Base-by-base conservation (phyloP, 2,888 invertebrate genomes). In the Polyploca ridens region DNA sequence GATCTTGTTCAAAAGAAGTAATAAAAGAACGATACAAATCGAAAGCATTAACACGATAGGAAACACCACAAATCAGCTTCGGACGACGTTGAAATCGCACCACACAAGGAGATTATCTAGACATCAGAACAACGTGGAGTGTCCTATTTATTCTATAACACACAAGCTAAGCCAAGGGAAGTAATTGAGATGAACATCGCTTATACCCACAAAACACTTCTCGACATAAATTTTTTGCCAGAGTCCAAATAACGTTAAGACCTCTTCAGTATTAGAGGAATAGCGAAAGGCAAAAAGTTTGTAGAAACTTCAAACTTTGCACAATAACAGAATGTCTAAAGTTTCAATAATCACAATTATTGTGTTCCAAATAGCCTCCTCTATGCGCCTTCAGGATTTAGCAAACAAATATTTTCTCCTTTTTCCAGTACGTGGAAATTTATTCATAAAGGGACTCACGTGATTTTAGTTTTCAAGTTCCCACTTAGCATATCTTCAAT, bases 81-180 rank as follows among this genome's bases (percentile, higher is more conserved):
- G 66, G 71, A 78, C 81, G 75, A 86, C 84, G 85, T 79, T 77
- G 81, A 83, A 82, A 44, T 54, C 80, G 64, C 72, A 78, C 76
- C 81, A 78, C 73, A 72, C 66, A 76, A 73, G 71, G 70, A 82
- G 74, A 73, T 72, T 78, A 69, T 78, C 78, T 84, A 84, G 76
- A 83, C 79, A 85, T 76, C 78, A 74, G 6, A 73, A 81, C 78
- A 82, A 79, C 76, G 78, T 77, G 72, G 72, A 73, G 74, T 72
- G 75, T 78, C 74, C 75, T 76, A 75, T 81, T 82, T 82, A 73
- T 73, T 76, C 81, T 76, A 77, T 76, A 68, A 87, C 84, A 89
- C 85, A 89, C 75, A 92, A 92, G 91, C 92, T 85, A 92, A 91
- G 92, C 90, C 79, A 85, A 83, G 82, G 75, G 76, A 81, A 77